Evolutionary conservation across 92 coral and sea anemone genomes (phyloP).

Genomic region (Montipora capitata): DNA sequence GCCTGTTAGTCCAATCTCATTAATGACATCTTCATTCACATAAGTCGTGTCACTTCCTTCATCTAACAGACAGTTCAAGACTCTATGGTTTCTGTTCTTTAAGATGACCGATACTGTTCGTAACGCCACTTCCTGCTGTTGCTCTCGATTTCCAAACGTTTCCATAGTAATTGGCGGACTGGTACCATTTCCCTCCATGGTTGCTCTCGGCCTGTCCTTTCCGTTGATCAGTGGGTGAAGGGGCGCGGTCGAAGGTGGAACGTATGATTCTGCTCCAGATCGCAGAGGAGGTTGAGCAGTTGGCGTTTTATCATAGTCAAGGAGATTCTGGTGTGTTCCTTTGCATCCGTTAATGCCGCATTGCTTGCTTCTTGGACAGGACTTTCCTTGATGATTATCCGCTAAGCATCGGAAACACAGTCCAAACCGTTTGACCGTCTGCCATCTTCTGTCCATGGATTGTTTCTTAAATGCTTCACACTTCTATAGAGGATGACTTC

Average conservation of each 20-base stretch:
- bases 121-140: constrained; percentile 23
- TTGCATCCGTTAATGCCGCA: constrained; percentile 31
- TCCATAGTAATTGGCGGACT: constrained; percentile 27
- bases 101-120: constrained; percentile 40
- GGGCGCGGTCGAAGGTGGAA: constrained; percentile 2
- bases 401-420: constrained; percentile 34
- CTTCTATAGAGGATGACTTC: constrained; percentile 41
- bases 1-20: constrained; percentile 67
- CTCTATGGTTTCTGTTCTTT: constrained; percentile 59
- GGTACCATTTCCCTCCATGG: constrained; percentile 5
- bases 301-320: constrained; percentile 10
- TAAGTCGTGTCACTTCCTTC: constrained; percentile 75
- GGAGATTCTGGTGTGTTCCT: constrained; percentile 48
- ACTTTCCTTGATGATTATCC: constrained; percentile 50
- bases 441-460: background rate
- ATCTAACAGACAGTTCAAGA: constrained; percentile 70
- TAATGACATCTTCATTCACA: constrained; percentile 75
- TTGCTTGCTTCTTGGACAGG: constrained; percentile 5
- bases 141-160: constrained; percentile 55
- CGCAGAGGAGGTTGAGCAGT: background rate
- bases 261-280: constrained; percentile 19
- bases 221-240: background rate
- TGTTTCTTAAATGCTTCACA: constrained; percentile 28
- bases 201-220: constrained; percentile 24
- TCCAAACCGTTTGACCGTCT: constrained; percentile 24